Evolutionary conservation across 2,113 vertebrate species (phyloP), one percentile per base, ranked within the genome.

Genomic region (Mellivora capensis): DNA sequence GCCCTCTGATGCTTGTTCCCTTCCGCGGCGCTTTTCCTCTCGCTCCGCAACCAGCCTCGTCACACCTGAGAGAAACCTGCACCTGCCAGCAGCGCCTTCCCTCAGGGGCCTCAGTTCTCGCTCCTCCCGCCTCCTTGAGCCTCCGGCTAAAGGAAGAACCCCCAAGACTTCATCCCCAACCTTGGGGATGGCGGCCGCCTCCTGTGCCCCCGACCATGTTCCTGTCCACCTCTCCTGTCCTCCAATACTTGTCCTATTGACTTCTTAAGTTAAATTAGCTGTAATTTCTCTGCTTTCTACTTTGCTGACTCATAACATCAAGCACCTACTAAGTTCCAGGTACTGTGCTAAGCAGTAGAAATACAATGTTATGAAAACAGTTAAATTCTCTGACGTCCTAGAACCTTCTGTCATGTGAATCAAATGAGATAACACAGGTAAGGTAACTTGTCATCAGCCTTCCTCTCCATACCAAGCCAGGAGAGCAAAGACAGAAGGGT

Each of bases 191-290:
- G 34, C 15, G 20, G 27, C 42, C 52, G 62, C 59, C 91, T 85
- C 83, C 90, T 89, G 23, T 27, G 14, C 25, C 72, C 54, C 42
- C 14, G 64, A 34, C 11, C 44, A 23, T 2, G 23, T 18, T 25
- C 62, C 77, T 69, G 25, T 21, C 61, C 11, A 69, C 87, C 71
- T 44, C 49, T 11, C 89, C 27, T 52, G 76, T 54, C n/a, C 21
- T 74, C 34, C 91, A 71, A 4, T 39, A 82, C 23, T 44, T 81
- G 39, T 42, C 37, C 57, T 54, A 83, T 8, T 82, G 25, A 96
- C 37, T 77, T 97, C 90, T 52, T 79, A 62, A 1, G 87, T 39
- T 72, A 59, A 93, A 59, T 69, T 93, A 71, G 57, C 37, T 84
- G 76, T 83, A 71, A 87, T 87, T 77, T 76, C 37, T 1, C 11